Conservation (phyloP, 1,140 invertebrate species). For the Drosophila chauvacae region DNA sequence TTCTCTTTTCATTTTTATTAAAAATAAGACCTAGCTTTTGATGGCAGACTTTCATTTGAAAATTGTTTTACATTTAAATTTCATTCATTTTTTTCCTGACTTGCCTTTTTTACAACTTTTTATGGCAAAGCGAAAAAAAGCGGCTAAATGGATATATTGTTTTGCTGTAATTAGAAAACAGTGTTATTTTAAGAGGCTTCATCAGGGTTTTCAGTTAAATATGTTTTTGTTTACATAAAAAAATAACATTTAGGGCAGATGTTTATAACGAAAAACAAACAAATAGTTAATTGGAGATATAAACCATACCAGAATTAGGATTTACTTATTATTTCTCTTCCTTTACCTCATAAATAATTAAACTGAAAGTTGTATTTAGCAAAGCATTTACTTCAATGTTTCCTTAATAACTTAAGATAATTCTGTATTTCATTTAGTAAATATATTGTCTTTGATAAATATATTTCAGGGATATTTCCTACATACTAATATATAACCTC, state of each 20-base stretch:
- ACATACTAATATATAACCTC: neutral
- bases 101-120: neutral
- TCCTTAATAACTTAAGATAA: neutral
- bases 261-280: neutral
- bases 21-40: neutral
- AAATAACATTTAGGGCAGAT: neutral
- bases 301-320: neutral
- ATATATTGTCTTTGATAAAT: neutral
- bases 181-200: slow-evolving; percentile 52
- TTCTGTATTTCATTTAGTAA: neutral
- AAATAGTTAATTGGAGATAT: neutral
- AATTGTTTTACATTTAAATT: slow-evolving; percentile 64
- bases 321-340: neutral
- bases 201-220: slow-evolving; percentile 16
- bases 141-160: slow-evolving; percentile 22
- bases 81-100: slow-evolving; percentile 41
- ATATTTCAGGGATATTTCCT: neutral
- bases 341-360: neutral
- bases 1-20: neutral
- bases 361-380: neutral
- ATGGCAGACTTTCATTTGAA: slow-evolving; percentile 18
- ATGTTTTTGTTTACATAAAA: neutral
- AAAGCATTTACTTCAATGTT: neutral
- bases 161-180: slow-evolving; percentile 34
- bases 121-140: neutral